phyloP scores from a whole-genome alignment of 2,113 vertebrate species.

The Myrmecobius fasciatus region DNA sequence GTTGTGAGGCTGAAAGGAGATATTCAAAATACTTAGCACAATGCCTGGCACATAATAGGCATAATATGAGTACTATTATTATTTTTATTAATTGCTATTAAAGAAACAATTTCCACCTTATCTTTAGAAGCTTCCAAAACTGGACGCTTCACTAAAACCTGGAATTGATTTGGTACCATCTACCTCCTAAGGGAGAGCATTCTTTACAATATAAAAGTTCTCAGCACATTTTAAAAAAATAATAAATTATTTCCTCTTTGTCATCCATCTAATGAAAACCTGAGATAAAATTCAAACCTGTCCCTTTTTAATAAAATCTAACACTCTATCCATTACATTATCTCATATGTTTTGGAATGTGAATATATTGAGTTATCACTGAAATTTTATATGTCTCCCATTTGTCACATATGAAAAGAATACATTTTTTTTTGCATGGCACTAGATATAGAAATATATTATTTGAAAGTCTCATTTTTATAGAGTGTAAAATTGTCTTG shows the following conservation, averaged over 20 bases:
- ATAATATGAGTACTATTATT: not conserved
- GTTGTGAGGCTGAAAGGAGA: constrained; percentile 17
- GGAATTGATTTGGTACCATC: not conserved
- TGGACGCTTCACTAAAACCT: not conserved
- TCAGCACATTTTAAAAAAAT: no score
- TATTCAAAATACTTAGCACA: constrained; percentile 24
- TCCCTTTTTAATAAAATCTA: no score
- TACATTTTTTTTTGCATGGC: not conserved
- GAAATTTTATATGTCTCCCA: constrained; percentile 35
- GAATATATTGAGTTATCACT: constrained; percentile 28
- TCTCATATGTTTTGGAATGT: not conserved
- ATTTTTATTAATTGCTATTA: not conserved
- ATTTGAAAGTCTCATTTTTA: no score
- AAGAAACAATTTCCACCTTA: constrained; percentile 12
- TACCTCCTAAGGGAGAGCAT: no score
- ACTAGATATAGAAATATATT: no score
- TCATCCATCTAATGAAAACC: no score
- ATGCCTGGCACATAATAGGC: no score
- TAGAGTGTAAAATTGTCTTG: no score
- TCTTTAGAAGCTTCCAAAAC: constrained; percentile 9
- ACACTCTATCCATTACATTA: no score
- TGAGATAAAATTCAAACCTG: no score
- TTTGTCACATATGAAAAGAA: constrained; percentile 1
- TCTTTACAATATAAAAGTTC: no score
- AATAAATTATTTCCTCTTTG: no score